Percentiles rank a stretch among this genome's conserved stretches.
phyloP scores from a whole-genome alignment of 2,888 invertebrate genomes.

The Dryomyza anilis region DNA sequence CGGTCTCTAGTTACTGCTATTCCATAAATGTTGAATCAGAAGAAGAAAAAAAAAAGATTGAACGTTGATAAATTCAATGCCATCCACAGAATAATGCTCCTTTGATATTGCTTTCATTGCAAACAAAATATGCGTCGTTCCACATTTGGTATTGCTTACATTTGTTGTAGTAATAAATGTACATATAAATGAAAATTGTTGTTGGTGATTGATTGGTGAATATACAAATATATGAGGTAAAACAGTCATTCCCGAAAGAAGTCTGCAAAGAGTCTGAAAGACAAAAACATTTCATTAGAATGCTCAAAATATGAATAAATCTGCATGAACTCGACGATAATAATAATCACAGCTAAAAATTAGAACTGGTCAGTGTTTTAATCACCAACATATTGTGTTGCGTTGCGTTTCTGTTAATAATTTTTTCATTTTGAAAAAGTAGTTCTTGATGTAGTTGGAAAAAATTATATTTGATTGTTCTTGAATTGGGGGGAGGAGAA shows the following conservation, averaged over 20 bases:
- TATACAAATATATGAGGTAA: conserved; percentile 23
- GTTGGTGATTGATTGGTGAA: neutral
- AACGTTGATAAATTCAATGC: too few species aligned
- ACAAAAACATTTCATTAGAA: conserved; percentile 36
- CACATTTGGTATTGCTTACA: neutral
- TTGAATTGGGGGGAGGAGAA: neutral
- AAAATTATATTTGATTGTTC: neutral
- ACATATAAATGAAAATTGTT: conserved; percentile 9
- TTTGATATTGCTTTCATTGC: conserved; percentile 5
- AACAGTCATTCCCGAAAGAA: conserved; percentile 32
- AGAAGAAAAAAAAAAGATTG: too few species aligned
- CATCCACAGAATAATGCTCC: conserved; percentile 3
- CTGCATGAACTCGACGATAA: neutral
- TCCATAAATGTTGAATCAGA: too few species aligned
- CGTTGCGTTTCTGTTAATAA: neutral
- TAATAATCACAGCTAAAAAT: neutral
- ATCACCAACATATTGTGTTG: conserved; percentile 8
- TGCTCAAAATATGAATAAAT: conserved; percentile 9
- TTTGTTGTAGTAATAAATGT: conserved; percentile 1
- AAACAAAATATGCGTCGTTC: conserved; percentile 8
- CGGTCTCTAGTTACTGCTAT: too few species aligned
- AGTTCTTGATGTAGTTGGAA: neutral
- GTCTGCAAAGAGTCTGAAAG: conserved; percentile 36
- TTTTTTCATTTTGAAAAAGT: conserved; percentile 1
- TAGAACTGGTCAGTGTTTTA: neutral